phyloP scores from a whole-genome alignment of 2,113 vertebrate genomes.

The Microtus richardsoni region DNA sequence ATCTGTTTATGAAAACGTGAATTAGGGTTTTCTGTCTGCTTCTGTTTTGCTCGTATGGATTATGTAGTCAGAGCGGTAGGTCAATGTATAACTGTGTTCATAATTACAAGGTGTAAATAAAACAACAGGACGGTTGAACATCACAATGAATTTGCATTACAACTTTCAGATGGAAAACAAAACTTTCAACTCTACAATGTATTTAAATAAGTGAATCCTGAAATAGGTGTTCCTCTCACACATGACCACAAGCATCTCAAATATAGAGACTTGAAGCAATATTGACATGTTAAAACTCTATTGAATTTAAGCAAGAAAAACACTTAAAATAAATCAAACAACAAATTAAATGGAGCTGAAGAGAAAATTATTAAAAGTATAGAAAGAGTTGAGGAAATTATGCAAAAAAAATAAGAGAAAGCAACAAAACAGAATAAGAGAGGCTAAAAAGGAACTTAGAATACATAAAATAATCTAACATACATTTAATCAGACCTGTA shows the following conservation, averaged over 20 bases:
- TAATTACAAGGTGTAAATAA: slow-evolving; percentile 6
- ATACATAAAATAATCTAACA: neutral
- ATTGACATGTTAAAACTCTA: neutral
- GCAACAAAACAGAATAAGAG: neutral
- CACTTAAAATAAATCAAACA: neutral
- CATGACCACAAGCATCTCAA: neutral
- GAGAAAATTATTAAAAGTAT: slow-evolving; percentile 36
- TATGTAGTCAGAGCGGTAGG: neutral
- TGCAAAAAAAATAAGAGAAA: neutral
- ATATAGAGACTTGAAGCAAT: neutral
- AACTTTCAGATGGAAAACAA: neutral
- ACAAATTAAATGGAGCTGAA: neutral
- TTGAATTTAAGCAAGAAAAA: neutral
- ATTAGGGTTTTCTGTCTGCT: neutral
- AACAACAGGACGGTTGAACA: neutral
- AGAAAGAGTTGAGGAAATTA: slow-evolving; percentile 27
- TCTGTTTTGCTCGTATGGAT: neutral
- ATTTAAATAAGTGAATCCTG: neutral
- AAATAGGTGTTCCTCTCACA: neutral
- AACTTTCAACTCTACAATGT: neutral
- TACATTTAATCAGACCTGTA: neutral
- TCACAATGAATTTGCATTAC: neutral
- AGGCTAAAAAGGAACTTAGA: neutral
- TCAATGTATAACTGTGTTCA: neutral
- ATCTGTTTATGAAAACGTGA: neutral